Percentiles rank a stretch among this genome's conserved stretches.
These are phyloP conservation scores for Hydractinia echinata DNA, from an alignment of 30 jellyfish, hydroid and myxozoan species.

Conservation along the genomic window DNA sequence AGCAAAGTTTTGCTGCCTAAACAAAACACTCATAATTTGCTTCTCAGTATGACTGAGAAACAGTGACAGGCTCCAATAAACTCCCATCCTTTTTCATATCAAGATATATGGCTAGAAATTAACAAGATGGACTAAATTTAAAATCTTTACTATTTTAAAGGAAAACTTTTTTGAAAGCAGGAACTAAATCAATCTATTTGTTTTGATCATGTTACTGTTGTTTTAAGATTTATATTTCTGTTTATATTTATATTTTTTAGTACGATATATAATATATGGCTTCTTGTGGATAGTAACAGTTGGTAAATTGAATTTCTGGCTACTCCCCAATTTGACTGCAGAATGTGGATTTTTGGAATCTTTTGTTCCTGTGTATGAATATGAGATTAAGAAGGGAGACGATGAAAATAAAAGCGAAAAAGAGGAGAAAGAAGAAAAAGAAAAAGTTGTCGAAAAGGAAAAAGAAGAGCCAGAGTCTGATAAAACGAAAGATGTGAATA, in stretches of 20 bases:
- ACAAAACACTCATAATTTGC: no score
- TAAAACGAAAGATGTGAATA: not conserved
- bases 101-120: no score
- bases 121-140: no score
- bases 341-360: constrained; percentile 96
- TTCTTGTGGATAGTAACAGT: constrained; percentile 52
- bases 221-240: not conserved
- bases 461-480: constrained; percentile 31
- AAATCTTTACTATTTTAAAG: no score
- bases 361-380: constrained; percentile 78
- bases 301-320: constrained; percentile 90
- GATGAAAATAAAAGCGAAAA: constrained; percentile 27
- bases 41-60: no score
- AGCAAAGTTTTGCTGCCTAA: no score
- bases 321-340: constrained; percentile 86
- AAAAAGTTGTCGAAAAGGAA: not conserved
- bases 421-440: not conserved
- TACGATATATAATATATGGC: constrained; percentile 72
- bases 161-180: no score
- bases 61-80: no score
- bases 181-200: no score
- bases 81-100: no score
- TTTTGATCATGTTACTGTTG: not conserved
- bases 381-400: constrained; percentile 31
- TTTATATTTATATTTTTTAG: constrained; percentile 28